These are phyloP conservation scores for Eurypyga helias DNA, from an alignment of 2,113 vertebrate species.

Conservation along the genomic window DNA sequence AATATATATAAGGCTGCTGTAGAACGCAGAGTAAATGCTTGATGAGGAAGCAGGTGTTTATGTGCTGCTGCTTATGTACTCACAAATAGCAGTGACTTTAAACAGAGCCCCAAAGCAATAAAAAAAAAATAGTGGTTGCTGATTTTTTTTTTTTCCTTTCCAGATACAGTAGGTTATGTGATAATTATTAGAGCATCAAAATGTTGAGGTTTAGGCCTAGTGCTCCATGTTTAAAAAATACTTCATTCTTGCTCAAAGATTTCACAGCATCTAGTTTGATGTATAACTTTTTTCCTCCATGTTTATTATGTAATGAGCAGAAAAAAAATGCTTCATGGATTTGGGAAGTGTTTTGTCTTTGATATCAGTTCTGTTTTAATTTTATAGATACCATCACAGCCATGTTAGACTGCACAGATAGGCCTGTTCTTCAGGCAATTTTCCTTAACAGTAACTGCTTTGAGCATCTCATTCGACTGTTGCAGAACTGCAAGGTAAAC, in stretches of 20 bases:
- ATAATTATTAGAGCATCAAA: neutral
- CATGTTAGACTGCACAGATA: slow-evolving; percentile 96
- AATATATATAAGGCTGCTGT: neutral
- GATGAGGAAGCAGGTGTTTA: neutral
- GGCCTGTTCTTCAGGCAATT: slow-evolving; percentile 96
- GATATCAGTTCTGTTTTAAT: slow-evolving; percentile 56
- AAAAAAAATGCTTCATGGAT: neutral
- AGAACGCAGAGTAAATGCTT: neutral
- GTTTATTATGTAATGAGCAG: neutral
- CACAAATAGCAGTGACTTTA: neutral
- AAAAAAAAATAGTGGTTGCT: neutral
- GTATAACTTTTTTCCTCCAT: neutral
- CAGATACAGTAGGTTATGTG: neutral
- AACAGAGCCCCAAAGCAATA: neutral
- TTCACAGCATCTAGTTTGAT: neutral
- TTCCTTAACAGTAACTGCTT: slow-evolving; percentile 99
- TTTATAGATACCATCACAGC: slow-evolving; percentile 92
- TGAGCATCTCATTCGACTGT: slow-evolving; percentile 93
- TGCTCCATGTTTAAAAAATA: neutral
- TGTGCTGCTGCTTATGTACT: neutral
- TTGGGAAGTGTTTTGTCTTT: neutral
- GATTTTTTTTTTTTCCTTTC: neutral
- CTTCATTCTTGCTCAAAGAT: neutral
- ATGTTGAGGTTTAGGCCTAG: neutral
- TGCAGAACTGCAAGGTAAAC: slow-evolving; percentile 98